Base-by-base conservation (phyloP, 2,888 invertebrate genomes). In the Lasiommata megera region DNA sequence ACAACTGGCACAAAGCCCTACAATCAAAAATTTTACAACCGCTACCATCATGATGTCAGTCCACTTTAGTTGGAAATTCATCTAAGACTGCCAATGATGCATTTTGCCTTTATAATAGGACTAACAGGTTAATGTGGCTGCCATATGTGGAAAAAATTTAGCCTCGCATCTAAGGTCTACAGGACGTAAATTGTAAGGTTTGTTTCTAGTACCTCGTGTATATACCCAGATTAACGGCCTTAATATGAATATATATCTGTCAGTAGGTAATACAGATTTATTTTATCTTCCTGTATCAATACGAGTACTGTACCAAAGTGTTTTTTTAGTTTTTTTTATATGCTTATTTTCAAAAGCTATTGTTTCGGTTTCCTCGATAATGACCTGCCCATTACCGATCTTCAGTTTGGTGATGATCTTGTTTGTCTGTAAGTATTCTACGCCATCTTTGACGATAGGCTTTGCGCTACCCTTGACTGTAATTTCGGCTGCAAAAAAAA, bases 381-480 rank as follows among this genome's bases (percentile, higher is more conserved):
- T 92, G 6, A 94, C 85, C 60, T 92, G 92, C 0, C 94, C 94
- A 68, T 93, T 85, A 0, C 92, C 93, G 36, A 95, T 90, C 64
- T 92, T 92, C 53, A 93, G 84, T 77, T 93, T 94, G n/a, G 93
- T 82, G 46, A 88, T 77, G 17, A 94, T 74, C 70, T 92, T 93
- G 53, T 94, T 93, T 1, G 93, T 82, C 67, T 93, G 92, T 51
- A 94, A 83, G 70, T 93, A 93, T 54, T 93, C 90, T 5, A 92
- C 88, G 0, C 93, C 94, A 9, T 94, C 93, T 63, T 90, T 93
- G 48, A 84, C 79, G 5, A 92, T 78, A 3, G 92, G 88, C 64
- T 93, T 94, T 0, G 92, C 93, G 18, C 79, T 79, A 0, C 92
- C 94, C 61, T 91, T 93, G 0, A 92, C 92, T 54, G 92, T 90